Percentiles rank a stretch among this genome's conserved stretches.
phyloP scores from a whole-genome alignment of 2,113 vertebrate genomes.

The Pterocles burchelli region DNA sequence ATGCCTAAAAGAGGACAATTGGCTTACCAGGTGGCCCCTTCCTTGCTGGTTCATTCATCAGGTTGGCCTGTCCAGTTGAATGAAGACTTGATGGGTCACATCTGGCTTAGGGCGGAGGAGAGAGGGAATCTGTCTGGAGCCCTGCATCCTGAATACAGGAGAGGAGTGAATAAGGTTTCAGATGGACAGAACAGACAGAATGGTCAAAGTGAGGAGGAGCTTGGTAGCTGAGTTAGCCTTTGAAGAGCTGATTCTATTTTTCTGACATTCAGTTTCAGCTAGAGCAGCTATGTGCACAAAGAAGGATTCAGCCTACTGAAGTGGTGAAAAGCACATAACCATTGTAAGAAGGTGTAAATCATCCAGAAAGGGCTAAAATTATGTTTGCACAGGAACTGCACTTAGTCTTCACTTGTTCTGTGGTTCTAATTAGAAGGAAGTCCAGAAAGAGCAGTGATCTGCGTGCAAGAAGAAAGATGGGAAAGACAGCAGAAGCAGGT shows the following conservation, averaged over 20 bases:
- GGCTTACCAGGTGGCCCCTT: conserved; percentile 11
- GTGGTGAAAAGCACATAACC: background rate
- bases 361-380: background rate
- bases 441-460: conserved; percentile 1
- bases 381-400: background rate
- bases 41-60: conserved; percentile 11
- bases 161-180: conserved; percentile 22
- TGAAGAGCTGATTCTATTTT: background rate
- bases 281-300: background rate
- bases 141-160: conserved; percentile 54
- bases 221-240: background rate
- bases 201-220: background rate
- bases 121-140: conserved; percentile 39
- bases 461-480: conserved; percentile 25
- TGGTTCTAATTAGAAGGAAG: background rate
- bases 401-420: background rate
- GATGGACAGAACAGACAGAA: conserved; percentile 7
- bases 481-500: conserved; percentile 23
- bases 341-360: background rate
- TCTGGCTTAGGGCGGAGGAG: conserved; percentile 29
- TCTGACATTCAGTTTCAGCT: conserved; percentile 1
- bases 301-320: background rate
- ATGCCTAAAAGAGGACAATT: conserved; percentile 40
- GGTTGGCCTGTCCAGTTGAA: conserved; percentile 26
- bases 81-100: conserved; percentile 4